Base-by-base conservation (phyloP, 2,797 vertebrate species). In the Thunnus albacares region DNA sequence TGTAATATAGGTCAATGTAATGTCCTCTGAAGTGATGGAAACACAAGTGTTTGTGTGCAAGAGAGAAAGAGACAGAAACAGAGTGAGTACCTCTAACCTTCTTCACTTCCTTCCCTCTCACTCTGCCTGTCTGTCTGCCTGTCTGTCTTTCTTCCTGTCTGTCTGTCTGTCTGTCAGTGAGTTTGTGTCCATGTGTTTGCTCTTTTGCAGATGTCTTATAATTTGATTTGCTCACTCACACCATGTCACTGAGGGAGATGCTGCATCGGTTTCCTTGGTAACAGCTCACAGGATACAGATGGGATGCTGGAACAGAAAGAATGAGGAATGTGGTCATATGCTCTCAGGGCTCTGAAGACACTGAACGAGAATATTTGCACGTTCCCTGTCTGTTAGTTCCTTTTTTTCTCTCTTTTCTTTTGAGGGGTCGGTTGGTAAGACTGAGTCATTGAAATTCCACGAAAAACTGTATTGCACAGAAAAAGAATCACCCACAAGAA, bases 221-320 rank as follows among this genome's bases (percentile, higher is more conserved):
- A 83, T 81, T 70, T 51, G 9, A 83, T 77, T 79, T 60, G 20
- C 17, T 74, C 56, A 24, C 26, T 47, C n/a, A 63, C 60, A 5
- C 22, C 51, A 64, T 64, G 53, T 75, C 58, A 64, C 41, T 18
- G 2, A n/a, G 53, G 60, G 57, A 56, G 65, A 72, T 70, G 77
- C 72, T 75, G 60, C 3, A 10, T 56, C 1, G 1, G 71, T 75
- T 77, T 63, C 80, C 66, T 1, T 71, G 71, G 55, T 33, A 76
- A 83, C n/a, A 0, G 55, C 14, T 81, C 51, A 9, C 6, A 18
- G 22, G 52, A 47, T 64, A 33, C 68, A 67, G 47, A 71, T 75
- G 66, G 62, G 28, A 65, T 70, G 26, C 28, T 59, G 67, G 30
- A 56, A 67, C 3, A 14, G 38, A 62, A 67, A 35, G 47, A 45